Evolutionary conservation across 2,888 invertebrate genomes (phyloP).

Genomic region (Lumbricus terrestris): DNA sequence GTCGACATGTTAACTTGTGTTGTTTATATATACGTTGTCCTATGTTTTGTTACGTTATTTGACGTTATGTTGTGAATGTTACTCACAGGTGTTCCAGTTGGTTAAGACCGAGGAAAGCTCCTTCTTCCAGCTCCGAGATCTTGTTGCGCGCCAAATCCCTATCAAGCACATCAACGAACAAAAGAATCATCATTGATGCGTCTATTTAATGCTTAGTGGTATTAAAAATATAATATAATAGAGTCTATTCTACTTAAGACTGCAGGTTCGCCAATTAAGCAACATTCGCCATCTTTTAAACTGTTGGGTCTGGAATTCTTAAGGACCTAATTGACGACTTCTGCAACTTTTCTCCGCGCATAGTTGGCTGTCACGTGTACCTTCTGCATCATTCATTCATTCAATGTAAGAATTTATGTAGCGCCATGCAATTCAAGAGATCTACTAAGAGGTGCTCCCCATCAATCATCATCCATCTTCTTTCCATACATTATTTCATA

Average conservation of each 20-base stretch:
- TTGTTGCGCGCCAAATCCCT: background rate
- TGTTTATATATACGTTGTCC: no score
- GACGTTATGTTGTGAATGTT: background rate
- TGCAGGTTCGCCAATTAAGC: no score
- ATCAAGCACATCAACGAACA: background rate
- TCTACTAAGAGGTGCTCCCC: no score
- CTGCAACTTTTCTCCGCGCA: background rate
- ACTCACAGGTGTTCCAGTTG: background rate
- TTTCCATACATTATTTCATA: no score
- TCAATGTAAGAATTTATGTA: no score
- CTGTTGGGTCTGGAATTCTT: background rate
- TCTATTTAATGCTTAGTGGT: no score
- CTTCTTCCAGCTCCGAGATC: background rate
- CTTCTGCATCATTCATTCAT: no score
- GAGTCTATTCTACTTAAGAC: no score
- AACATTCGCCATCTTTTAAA: background rate
- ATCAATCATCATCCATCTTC: background rate
- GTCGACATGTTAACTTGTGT: no score
- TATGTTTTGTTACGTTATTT: background rate
- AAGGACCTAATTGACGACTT: background rate
- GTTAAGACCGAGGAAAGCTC: background rate
- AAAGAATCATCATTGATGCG: background rate
- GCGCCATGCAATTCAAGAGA: no score
- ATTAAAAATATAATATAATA: no score
- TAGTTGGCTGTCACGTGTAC: background rate